Conservation (phyloP, 2,888 invertebrate species). For the Ametastegia equiseti region DNA sequence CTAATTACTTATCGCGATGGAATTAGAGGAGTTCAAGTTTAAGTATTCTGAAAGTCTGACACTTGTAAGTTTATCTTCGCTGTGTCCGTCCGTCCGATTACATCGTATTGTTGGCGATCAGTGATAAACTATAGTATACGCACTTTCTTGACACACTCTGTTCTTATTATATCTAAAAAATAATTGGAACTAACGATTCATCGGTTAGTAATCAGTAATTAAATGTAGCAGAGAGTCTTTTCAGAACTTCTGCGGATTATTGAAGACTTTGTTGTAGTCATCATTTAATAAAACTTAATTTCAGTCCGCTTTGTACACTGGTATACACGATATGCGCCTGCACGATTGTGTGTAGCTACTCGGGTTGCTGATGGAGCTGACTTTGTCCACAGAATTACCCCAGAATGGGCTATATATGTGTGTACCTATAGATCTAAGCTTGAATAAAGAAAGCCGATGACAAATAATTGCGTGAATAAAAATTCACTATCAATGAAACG, state of each 20-base stretch:
- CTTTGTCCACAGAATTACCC: conserved; percentile 38
- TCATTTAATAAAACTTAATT: conserved; percentile 31
- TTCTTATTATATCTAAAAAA: too few relatives aligned
- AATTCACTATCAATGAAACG: conserved; percentile 26
- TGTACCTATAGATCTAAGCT: not conserved
- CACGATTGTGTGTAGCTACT: not conserved
- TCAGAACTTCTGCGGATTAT: not conserved
- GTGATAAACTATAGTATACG: too few relatives aligned
- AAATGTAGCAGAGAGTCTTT: too few relatives aligned
- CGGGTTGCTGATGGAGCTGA: conserved; percentile 19
- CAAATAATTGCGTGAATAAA: conserved; percentile 43
- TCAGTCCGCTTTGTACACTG: not conserved
- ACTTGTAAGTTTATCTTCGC: too few relatives aligned
- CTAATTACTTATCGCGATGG: too few relatives aligned
- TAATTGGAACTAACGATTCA: too few relatives aligned
- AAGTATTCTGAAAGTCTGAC: too few relatives aligned
- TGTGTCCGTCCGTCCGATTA: too few relatives aligned
- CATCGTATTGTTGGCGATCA: too few relatives aligned
- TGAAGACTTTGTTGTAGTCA: not conserved
- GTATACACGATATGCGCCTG: not conserved
- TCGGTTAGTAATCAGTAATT: too few relatives aligned
- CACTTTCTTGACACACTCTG: too few relatives aligned
- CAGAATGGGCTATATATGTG: conserved; percentile 20
- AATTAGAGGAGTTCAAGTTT: too few relatives aligned
- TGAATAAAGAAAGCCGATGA: conserved; percentile 22